Base-by-base conservation (phyloP, 2,113 vertebrate genomes). In the Piaya cayana region DNA sequence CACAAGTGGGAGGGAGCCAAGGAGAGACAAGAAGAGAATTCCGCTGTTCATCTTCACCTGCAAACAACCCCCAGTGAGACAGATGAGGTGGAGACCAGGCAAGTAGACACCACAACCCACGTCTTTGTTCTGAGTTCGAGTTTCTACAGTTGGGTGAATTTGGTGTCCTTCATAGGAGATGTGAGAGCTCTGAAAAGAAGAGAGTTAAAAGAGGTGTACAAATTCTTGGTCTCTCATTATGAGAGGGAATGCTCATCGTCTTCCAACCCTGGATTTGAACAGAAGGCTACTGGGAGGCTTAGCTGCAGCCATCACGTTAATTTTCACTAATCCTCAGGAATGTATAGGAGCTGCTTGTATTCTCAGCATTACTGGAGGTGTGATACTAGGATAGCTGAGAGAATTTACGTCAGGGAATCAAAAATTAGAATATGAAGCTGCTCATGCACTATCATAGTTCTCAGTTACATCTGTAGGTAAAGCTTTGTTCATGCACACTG, bases 21-120 rank as follows among this genome's bases (percentile, higher is more conserved):
- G 60, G 49, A 96, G 34, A 13, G 55, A 55, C 47, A 97, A 82
- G 34, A 97, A 79, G 52, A 93, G 42, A 88, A 92, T 52, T 75
- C 90, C 80, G 64, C 86, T 52, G 15, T n/a, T 93, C 97, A 97
- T 97, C 91, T 96, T 97, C 86, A 82, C 29, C 71, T 67, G 83
- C 92, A 84, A 81, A 94, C 39, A 56, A 86, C 23, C 52, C 59
- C 74, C n/a, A 56, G 29, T 49, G 26, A 67, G 42, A 63, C 37
- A 32, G 49, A 65, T 53, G 29, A 90, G 42, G 37, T 26, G 20
- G 36, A 86, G 12, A 69, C 26, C 56, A 81, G 60, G 74, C 45
- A 77, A 75, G 42, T 1, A 65, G 58, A 64, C 53, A 83, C 82
- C 63, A 81, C 62, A 88, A 70, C 55, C 47, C 81, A 65, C 29